Evolutionary conservation across 2,888 invertebrate genomes (phyloP), one percentile per base, ranked within the genome.

Genomic region (Acrocyrtus sp.): DNA sequence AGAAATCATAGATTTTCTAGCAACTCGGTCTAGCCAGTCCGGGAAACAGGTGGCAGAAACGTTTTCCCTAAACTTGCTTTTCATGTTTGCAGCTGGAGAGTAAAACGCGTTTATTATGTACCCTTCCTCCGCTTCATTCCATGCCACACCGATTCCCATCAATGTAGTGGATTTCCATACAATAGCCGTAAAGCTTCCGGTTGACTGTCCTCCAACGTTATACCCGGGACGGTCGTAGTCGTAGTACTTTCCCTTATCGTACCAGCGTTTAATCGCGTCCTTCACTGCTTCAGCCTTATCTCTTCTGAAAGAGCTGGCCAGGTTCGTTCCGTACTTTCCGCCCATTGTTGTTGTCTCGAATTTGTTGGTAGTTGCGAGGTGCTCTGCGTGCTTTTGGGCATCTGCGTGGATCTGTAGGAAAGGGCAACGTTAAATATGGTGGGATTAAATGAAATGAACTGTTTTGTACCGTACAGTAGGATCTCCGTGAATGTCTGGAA

Each of bases 261-360:
- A 72, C 72, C 72, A 72, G 3, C 69, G 26, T 27, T 69, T 53
- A 10, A 69, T 39, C 15, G 53, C 69, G 17, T 69, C 69, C 26
- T 43, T 43, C 2, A 69, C n/a, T 1, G 69, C 69, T 19, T 69
- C 60, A n/a, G 45, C 34, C 27, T 53, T 61, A 29, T 47, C 26
- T 19, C 54, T 53, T 3, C 53, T 24, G 34, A 53, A 61, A 34
- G 60, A 60, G 1, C 53, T 53, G 10, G 69, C 69, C 6, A 63
- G 24, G 26, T 70, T 70, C 24, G 57, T 54, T 6, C 62, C 70
- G 41, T 70, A 70, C 43, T 47, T 56, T 5, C 41, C 29, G 2
- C 21, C 6, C 4, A 29, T 43, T n/a, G 24, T 19, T 2, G 62
- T 27, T 1, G 70, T 26, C 27, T 62, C 50, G 43, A 67, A 58